Conservation (phyloP, 2,888 invertebrate genomes). For the Oxyteleia sp. region DNA sequence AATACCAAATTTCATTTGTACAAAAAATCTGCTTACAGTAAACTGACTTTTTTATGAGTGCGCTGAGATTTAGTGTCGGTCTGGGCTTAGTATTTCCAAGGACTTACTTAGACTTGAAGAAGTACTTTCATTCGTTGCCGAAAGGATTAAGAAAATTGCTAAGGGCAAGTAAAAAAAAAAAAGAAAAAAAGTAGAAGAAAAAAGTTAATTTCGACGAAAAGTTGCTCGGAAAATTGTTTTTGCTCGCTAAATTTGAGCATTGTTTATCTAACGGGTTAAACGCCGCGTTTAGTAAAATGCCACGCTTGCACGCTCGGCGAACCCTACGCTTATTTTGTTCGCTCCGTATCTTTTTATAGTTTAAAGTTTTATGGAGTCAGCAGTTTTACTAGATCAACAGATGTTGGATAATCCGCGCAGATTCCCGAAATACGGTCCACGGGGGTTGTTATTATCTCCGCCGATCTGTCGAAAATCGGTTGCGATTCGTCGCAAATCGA, state of each 20-base stretch:
- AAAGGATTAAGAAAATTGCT: slow-evolving; percentile 60
- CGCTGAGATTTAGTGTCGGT: slow-evolving; percentile 62
- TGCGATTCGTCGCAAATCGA: slow-evolving; percentile 2
- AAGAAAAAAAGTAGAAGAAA: no score
- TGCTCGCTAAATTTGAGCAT: not conserved
- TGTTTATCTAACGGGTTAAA: slow-evolving; percentile 39
- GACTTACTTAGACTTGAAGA: slow-evolving; percentile 58
- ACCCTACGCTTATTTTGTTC: slow-evolving; percentile 48
- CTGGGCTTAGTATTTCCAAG: slow-evolving; percentile 54
- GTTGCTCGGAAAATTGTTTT: slow-evolving; percentile 17
- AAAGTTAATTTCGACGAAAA: slow-evolving; percentile 24
- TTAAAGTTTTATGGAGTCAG: slow-evolving; percentile 60
- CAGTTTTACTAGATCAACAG: slow-evolving; percentile 65
- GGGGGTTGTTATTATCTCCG: slow-evolving; percentile 54
- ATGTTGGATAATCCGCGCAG: slow-evolving; percentile 47
- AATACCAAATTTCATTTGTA: slow-evolving; percentile 53
- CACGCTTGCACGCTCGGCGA: slow-evolving; percentile 11
- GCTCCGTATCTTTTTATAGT: slow-evolving; percentile 64
- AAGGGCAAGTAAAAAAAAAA: slow-evolving; percentile 17
- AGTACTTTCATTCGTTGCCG: slow-evolving; percentile 57
- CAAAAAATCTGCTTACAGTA: slow-evolving; percentile 61
- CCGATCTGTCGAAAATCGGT: slow-evolving; percentile 8
- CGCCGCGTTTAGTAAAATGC: slow-evolving; percentile 23
- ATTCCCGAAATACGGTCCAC: slow-evolving; percentile 40
- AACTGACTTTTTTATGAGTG: slow-evolving; percentile 61